Evolutionary conservation across 2,797 vertebrate species (phyloP).

Genomic region (Myotis planiceps): DNA sequence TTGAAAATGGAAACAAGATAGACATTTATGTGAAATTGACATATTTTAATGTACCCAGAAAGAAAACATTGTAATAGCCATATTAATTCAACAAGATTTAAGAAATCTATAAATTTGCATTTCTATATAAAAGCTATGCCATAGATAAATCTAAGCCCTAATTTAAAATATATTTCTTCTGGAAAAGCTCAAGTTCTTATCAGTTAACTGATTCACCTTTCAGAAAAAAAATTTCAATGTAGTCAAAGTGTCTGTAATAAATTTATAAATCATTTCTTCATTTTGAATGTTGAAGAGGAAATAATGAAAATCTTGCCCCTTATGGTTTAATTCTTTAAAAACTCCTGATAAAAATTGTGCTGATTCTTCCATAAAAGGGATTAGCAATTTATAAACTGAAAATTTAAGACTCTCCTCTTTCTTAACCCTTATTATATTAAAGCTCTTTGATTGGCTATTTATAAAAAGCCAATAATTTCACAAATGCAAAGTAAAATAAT

Average conservation of each 20-base stretch:
- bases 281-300: slow-evolving; percentile 63
- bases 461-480: background rate
- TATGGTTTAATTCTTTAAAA: slow-evolving; percentile 68
- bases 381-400: slow-evolving; percentile 70
- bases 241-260: slow-evolving; percentile 54
- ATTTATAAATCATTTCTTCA: slow-evolving; percentile 72
- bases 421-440: slow-evolving; percentile 33
- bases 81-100: slow-evolving; percentile 65
- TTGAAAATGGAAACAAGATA: slow-evolving; percentile 42
- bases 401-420: slow-evolving; percentile 52
- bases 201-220: slow-evolving; percentile 68
- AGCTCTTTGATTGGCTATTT: slow-evolving; percentile 48
- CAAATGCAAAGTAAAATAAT: slow-evolving; percentile 45
- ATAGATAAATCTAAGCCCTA: slow-evolving; percentile 72
- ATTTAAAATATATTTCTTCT: slow-evolving; percentile 71
- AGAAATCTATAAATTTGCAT: slow-evolving; percentile 70
- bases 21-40: slow-evolving; percentile 14
- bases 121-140: slow-evolving; percentile 59
- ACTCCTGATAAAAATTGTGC: slow-evolving; percentile 66
- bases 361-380: slow-evolving; percentile 55
- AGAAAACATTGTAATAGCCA: slow-evolving; percentile 48
- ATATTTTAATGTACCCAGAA: slow-evolving; percentile 40
- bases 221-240: slow-evolving; percentile 42
- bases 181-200: slow-evolving; percentile 70
- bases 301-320: slow-evolving; percentile 65